Conservation (phyloP, 2,888 invertebrate species). For the Archaeoteleia sp. region DNA sequence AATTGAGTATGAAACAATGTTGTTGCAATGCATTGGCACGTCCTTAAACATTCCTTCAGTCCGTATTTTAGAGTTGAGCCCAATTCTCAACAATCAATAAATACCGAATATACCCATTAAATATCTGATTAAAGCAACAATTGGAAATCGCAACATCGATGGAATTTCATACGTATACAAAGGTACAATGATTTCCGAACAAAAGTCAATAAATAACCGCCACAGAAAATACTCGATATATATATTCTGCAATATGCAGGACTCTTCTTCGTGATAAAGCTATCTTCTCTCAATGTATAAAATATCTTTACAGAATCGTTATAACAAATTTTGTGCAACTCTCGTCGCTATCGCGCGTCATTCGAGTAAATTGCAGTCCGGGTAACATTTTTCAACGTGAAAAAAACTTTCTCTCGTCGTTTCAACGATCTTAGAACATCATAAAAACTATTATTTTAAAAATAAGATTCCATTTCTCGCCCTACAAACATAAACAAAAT, state of each 20-base stretch:
- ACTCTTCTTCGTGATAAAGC: slow-evolving; percentile 23
- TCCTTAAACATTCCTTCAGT: slow-evolving; percentile 1
- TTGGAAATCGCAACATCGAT: slow-evolving; percentile 8
- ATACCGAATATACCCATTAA: slow-evolving; percentile 41
- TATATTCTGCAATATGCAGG: slow-evolving; percentile 15
- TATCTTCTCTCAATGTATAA: slow-evolving; percentile 44
- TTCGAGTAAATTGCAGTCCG: too few relatives aligned
- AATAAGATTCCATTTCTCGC: too few relatives aligned
- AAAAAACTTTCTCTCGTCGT: too few relatives aligned
- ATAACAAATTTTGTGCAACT: slow-evolving; percentile 35
- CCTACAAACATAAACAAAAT: too few relatives aligned
- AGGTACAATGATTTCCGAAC: not conserved
- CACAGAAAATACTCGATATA: slow-evolving; percentile 39
- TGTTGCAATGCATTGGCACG: too few relatives aligned
- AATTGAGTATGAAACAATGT: too few relatives aligned
- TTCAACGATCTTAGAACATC: too few relatives aligned
- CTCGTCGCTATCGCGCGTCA: slow-evolving; percentile 14
- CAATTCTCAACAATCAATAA: slow-evolving; percentile 46
- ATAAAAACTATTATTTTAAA: too few relatives aligned
- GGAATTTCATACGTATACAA: slow-evolving; percentile 5
- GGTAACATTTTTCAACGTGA: slow-evolving; percentile 46
- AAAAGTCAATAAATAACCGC: slow-evolving; percentile 36
- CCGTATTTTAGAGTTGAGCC: too few relatives aligned
- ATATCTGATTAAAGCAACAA: slow-evolving; percentile 48
- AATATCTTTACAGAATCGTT: slow-evolving; percentile 53